Percentiles rank a stretch among this genome's conserved stretches.
Conservation (phyloP, 2,888 invertebrate genomes). For the Plebejus melissa region DNA sequence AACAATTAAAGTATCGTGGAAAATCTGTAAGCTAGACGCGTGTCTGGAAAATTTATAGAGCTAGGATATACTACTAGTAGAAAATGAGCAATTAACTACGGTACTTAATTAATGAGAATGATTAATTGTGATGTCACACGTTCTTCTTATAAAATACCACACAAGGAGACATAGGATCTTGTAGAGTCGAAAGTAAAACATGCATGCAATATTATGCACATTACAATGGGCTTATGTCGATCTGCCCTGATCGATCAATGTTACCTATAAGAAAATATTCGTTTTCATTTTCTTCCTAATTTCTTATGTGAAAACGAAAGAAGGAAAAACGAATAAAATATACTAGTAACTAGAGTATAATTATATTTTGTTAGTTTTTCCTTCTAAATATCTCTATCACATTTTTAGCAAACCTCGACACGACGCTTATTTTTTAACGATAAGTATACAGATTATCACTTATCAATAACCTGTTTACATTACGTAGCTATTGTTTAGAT, state of each 20-base stretch:
- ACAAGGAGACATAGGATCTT: neutral
- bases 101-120: neutral
- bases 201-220: neutral
- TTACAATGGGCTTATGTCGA: neutral
- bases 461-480: neutral
- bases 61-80: neutral
- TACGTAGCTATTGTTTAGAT: conserved; percentile 2
- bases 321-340: no score
- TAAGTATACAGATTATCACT: neutral
- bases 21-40: neutral
- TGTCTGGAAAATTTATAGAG: conserved; percentile 1
- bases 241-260: no score
- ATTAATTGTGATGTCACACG: neutral
- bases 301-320: no score
- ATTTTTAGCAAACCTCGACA: no score
- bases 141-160: neutral
- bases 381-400: neutral
- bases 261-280: no score
- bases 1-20: neutral
- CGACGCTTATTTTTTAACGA: neutral
- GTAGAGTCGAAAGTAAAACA: neutral
- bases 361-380: no score
- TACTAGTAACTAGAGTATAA: no score
- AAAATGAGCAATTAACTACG: neutral
- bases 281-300: no score